Conservation (phyloP, 2,888 invertebrate species). For the Tachina lurida region DNA sequence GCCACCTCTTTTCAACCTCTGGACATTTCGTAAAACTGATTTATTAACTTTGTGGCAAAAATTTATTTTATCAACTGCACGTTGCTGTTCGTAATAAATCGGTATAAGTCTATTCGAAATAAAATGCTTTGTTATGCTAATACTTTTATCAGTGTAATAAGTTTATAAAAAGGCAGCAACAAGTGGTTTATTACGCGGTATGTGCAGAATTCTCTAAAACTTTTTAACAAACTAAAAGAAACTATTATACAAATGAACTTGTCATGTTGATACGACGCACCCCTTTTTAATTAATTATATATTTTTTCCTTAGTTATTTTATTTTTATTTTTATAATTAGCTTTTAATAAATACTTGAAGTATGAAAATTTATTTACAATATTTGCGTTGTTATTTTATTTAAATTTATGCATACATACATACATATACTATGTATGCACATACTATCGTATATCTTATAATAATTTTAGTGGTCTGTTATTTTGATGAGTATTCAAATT, state of each 20-base stretch:
- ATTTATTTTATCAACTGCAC: too few relatives aligned
- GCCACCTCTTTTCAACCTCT: too few relatives aligned
- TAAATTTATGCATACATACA: not conserved
- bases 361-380: conserved; percentile 63
- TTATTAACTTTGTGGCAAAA: too few relatives aligned
- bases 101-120: too few relatives aligned
- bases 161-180: too few relatives aligned
- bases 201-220: not conserved
- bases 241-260: not conserved
- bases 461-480: conserved; percentile 40
- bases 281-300: conserved; percentile 11
- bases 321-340: not conserved
- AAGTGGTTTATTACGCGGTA: too few relatives aligned
- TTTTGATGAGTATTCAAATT: conserved; percentile 42
- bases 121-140: too few relatives aligned
- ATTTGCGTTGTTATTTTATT: conserved; percentile 56
- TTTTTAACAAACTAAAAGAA: not conserved
- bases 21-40: too few relatives aligned
- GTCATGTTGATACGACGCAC: conserved; percentile 2
- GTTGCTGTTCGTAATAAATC: too few relatives aligned
- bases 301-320: conserved; percentile 11
- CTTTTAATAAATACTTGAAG: conserved; percentile 14
- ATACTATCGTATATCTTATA: conserved; percentile 2
- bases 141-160: too few relatives aligned
- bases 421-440: conserved; percentile 6